Evolutionary conservation across 1,140 invertebrate species (phyloP).

Genomic region (Leptopilina clavipes): DNA sequence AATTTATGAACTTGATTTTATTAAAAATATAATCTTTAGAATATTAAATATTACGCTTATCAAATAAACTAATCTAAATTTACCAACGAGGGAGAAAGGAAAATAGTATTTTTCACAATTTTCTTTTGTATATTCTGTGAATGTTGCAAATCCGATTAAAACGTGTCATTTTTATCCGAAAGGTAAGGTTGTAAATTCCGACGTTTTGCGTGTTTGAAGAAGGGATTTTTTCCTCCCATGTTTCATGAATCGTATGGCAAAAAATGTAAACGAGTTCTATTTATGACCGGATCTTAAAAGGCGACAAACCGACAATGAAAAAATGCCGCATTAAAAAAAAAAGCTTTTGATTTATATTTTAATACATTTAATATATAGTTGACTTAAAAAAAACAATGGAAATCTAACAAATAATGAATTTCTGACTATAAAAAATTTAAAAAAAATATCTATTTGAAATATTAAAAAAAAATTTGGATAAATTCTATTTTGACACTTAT

Average conservation of each 20-base stretch:
- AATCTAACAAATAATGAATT: too few species aligned
- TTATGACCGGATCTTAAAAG: slow-evolving; percentile 56
- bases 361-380: too few species aligned
- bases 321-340: background rate
- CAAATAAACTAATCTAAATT: too few species aligned
- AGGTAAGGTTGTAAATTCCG: slow-evolving; percentile 71
- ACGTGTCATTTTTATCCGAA: slow-evolving; percentile 64
- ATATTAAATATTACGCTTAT: too few species aligned
- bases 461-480: too few species aligned
- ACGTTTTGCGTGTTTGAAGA: slow-evolving; percentile 66
- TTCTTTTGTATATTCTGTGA: background rate
- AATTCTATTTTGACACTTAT: too few species aligned
- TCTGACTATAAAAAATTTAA: too few species aligned
- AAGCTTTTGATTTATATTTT: background rate
- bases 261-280: slow-evolving; percentile 61
- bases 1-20: too few species aligned
- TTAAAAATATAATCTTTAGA: too few species aligned
- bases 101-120: background rate
- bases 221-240: slow-evolving; percentile 69
- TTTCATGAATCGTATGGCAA: slow-evolving; percentile 62
- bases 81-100: background rate
- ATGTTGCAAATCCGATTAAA: slow-evolving; percentile 67
- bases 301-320: slow-evolving; percentile 11
- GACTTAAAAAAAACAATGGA: too few species aligned
- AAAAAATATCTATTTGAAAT: too few species aligned